Base-by-base conservation (phyloP, 2,113 vertebrate species). In the Chaetodon auriga region DNA sequence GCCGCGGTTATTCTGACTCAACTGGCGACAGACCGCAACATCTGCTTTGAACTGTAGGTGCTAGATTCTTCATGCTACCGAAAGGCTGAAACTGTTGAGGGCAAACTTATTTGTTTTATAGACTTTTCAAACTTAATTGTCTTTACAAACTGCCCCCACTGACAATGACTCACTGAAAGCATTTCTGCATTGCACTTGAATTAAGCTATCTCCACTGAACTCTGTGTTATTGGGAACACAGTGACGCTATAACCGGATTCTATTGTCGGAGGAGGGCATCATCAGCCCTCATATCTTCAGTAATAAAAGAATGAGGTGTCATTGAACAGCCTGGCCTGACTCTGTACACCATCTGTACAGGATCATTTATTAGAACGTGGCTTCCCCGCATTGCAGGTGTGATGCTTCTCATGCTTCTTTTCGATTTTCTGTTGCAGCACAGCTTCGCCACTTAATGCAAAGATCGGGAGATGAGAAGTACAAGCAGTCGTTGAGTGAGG, bases 311-410 rank as follows among this genome's bases (percentile, higher is more conserved):
- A 63, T 76, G 79, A 72, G 72, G 64, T 61, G 68, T 57, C n/a
- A 38, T 63, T 69, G 36, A 87, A 54, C 73, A 78, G 68, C 77
- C 55, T 30, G 30, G 64, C 60, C 61, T 60, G 62, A 70, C 76
- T 69, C 71, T 54, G 75, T 79, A 45, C 55, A 54, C 53, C 0
- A 65, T 60, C 70, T 62, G 68, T 65, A 63, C 61, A 46, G 81
- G 82, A 78, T 90, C 81, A 75, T 93, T 92, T 90, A 87, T 90
- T 87, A 84, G 77, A 72, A 51, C 74, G 19, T 35, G 49, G 71
- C 61, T 83, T 87, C 57, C 62, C 82, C 30, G 89, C 88, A 88
- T 79, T 87, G 85, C 90, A 84, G 83, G 66, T 87, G 80, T 72
- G 80, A 83, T 58, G 68, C 57, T 74, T 84, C 70, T 79, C 38